Percentiles rank a stretch among this genome's conserved stretches.
Evolutionary conservation across 2,797 vertebrate genomes (phyloP).

Genomic region (Otolemur crassicaudatus): DNA sequence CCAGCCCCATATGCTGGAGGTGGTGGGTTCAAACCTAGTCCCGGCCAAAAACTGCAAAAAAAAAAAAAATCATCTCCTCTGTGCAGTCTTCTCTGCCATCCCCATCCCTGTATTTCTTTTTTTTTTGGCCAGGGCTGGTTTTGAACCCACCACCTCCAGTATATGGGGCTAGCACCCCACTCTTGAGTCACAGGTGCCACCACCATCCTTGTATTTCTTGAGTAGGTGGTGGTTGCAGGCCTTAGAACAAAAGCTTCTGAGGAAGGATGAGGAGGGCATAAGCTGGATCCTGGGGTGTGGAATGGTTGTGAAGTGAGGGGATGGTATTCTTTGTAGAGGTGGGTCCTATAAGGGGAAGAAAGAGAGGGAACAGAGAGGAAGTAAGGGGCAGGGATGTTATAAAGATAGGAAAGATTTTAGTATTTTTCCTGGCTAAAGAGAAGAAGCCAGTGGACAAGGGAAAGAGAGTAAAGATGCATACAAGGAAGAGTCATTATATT

Average conservation of each 20-base stretch:
- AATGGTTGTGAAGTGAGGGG: not conserved
- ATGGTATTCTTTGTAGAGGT: not conserved
- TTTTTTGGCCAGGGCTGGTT: too few species aligned
- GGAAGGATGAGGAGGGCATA: not conserved
- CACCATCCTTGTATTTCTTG: not conserved
- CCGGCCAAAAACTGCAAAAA: too few species aligned
- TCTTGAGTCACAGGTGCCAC: too few species aligned
- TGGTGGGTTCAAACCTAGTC: too few species aligned
- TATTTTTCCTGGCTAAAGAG: not conserved
- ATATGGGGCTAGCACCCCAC: too few species aligned
- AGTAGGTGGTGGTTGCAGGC: not conserved
- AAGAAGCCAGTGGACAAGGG: not conserved
- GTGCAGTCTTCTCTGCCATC: not conserved
- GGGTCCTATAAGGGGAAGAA: not conserved
- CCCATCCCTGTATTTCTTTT: not conserved
- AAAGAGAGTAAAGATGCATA: not conserved
- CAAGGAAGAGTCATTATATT: not conserved
- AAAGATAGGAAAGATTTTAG: not conserved
- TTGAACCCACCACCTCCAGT: too few species aligned
- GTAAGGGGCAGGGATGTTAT: not conserved
- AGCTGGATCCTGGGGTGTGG: not conserved
- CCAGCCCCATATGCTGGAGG: too few species aligned
- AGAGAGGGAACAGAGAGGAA: not conserved
- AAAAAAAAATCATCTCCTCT: not conserved
- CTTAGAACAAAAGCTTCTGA: not conserved